Evolutionary conservation across 1,140 invertebrate species (phyloP).

Genomic region (Daktulosphaira vitifoliae): DNA sequence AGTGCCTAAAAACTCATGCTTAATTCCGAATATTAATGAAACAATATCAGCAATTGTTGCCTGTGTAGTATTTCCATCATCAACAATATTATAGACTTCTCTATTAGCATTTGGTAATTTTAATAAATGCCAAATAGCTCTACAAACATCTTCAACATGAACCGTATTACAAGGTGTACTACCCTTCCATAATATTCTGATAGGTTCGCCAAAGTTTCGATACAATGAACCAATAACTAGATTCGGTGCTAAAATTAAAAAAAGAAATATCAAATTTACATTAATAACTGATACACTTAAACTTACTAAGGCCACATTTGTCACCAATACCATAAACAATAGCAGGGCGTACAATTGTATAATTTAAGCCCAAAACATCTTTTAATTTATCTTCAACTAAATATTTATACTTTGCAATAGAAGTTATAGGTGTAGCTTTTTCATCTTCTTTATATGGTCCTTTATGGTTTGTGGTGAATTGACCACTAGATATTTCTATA

Average conservation of each 20-base stretch:
- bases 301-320: slow-evolving; percentile 68
- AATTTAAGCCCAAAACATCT: slow-evolving; percentile 59
- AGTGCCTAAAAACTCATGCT: slow-evolving; percentile 46
- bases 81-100: slow-evolving; percentile 73
- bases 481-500: slow-evolving; percentile 76
- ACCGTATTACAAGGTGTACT: slow-evolving; percentile 79
- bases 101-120: slow-evolving; percentile 47
- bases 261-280: background rate
- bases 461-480: slow-evolving; percentile 71
- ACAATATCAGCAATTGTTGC: slow-evolving; percentile 68
- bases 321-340: slow-evolving; percentile 81
- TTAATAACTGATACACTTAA: background rate
- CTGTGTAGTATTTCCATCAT: slow-evolving; percentile 72
- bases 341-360: slow-evolving; percentile 71
- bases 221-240: slow-evolving; percentile 79
- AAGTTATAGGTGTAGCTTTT: slow-evolving; percentile 67
- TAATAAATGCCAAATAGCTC: slow-evolving; percentile 64
- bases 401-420: slow-evolving; percentile 70
- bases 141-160: slow-evolving; percentile 71
- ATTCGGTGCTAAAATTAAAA: slow-evolving; percentile 56
- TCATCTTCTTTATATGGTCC: slow-evolving; percentile 69
- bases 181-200: slow-evolving; percentile 83
- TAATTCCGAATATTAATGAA: slow-evolving; percentile 73
- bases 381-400: slow-evolving; percentile 71
- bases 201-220: slow-evolving; percentile 75